Conservation (phyloP, 2,888 invertebrate species). For the Barypeithes pellucidus region DNA sequence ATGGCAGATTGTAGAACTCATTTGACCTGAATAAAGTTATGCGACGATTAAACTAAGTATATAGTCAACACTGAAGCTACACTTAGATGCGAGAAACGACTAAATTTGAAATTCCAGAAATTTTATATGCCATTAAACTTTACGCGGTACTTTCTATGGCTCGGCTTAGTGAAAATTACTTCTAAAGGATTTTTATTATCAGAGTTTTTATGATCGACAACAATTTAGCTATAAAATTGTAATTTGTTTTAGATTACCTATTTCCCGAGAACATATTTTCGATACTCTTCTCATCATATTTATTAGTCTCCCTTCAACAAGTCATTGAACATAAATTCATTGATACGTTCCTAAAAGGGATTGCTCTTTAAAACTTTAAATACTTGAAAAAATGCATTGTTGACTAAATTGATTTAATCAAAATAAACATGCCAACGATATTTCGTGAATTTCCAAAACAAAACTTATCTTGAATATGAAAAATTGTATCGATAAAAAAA, state of each 20-base stretch:
- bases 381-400: too few relatives aligned
- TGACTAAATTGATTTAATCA: too few relatives aligned
- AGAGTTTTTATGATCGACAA: background rate
- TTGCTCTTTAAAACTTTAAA: too few relatives aligned
- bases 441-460: too few relatives aligned
- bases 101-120: slow-evolving; percentile 20
- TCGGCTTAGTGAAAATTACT: slow-evolving; percentile 6
- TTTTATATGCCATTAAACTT: slow-evolving; percentile 12
- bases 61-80: slow-evolving; percentile 16
- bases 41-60: slow-evolving; percentile 21
- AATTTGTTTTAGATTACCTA: background rate
- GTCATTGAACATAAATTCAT: too few relatives aligned
- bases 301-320: too few relatives aligned
- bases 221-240: background rate
- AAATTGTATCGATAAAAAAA: too few relatives aligned
- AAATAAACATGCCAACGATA: too few relatives aligned
- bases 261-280: background rate
- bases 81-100: slow-evolving; percentile 10
- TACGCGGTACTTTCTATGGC: slow-evolving; percentile 4
- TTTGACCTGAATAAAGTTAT: slow-evolving; percentile 38
- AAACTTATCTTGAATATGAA: too few relatives aligned
- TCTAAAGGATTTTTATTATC: slow-evolving; percentile 5
- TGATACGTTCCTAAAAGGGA: too few relatives aligned
- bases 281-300: background rate
- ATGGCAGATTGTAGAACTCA: background rate